These are phyloP conservation scores for Nymphalis polychloros DNA, from an alignment of 2,888 invertebrate species.

Conservation along the genomic window DNA sequence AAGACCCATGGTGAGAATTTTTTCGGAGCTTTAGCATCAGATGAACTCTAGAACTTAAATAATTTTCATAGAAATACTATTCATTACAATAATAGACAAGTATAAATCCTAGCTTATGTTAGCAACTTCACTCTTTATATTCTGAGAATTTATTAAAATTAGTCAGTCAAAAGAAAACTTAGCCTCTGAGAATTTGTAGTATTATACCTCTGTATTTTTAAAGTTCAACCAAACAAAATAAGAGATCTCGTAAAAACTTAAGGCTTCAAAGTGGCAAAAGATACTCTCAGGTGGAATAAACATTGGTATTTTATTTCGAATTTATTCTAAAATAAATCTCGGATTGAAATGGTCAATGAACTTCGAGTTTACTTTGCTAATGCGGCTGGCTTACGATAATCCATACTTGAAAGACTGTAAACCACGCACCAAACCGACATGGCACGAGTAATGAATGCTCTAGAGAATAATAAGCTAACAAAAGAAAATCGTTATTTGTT, in stretches of 20 bases:
- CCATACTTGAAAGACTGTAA: slow-evolving; percentile 42
- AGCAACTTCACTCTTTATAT: too few relatives aligned
- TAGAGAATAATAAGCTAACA: slow-evolving; percentile 78
- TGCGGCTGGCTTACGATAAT: slow-evolving; percentile 37
- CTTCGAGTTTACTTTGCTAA: slow-evolving; percentile 38
- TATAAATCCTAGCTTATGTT: too few relatives aligned
- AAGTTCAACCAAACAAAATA: slow-evolving; percentile 18
- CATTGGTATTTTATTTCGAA: slow-evolving; percentile 31
- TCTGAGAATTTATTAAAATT: background rate
- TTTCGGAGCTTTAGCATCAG: too few relatives aligned
- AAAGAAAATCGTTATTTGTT: slow-evolving; percentile 80
- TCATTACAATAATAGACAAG: too few relatives aligned
- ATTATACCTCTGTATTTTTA: slow-evolving; percentile 5
- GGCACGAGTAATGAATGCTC: slow-evolving; percentile 75
- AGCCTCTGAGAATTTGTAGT: background rate
- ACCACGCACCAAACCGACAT: slow-evolving; percentile 47
- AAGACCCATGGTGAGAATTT: too few relatives aligned
- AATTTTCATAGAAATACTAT: too few relatives aligned
- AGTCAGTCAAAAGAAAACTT: background rate
- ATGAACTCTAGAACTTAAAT: too few relatives aligned
- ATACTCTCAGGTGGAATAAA: slow-evolving; percentile 36
- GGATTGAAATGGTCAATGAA: slow-evolving; percentile 38
- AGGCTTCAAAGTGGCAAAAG: slow-evolving; percentile 31
- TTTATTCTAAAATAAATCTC: slow-evolving; percentile 32
- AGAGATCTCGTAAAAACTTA: slow-evolving; percentile 31